Evolutionary conservation across 2,113 vertebrate species (phyloP).

Genomic region (Hippocampus mohnikei): DNA sequence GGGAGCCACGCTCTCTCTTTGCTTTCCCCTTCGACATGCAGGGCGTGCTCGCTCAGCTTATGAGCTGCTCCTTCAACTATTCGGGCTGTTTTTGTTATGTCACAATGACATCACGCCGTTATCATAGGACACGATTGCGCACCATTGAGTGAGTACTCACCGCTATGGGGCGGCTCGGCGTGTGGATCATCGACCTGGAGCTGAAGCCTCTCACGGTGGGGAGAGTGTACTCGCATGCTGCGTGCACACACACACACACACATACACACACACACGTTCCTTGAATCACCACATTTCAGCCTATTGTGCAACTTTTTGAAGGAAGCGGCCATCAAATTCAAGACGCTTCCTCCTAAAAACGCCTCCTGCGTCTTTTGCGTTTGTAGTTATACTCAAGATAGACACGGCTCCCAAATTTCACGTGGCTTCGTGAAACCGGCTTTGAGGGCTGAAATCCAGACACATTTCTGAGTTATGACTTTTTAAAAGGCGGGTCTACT

Average conservation of each 20-base stretch:
- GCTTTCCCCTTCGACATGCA: not conserved
- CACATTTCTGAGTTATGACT: too few relatives aligned
- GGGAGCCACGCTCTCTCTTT: not conserved
- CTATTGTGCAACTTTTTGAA: not conserved
- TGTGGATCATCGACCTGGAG: conserved; percentile 66
- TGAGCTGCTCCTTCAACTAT: not conserved
- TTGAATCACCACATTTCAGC: not conserved
- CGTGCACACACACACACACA: not conserved
- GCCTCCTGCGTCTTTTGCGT: too few relatives aligned
- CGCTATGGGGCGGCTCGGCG: conserved; percentile 57
- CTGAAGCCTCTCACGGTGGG: conserved; percentile 59
- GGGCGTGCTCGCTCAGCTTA: not conserved
- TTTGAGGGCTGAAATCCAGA: too few relatives aligned
- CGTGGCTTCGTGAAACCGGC: too few relatives aligned
- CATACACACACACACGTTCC: too few relatives aligned
- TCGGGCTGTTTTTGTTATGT: not conserved
- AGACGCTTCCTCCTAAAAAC: too few relatives aligned
- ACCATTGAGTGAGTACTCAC: conserved; percentile 60
- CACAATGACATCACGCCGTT: not conserved
- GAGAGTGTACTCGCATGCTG: conserved; percentile 49
- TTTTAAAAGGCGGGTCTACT: too few relatives aligned
- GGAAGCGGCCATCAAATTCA: too few relatives aligned
- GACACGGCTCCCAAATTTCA: not conserved
- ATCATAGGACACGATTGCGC: not conserved
- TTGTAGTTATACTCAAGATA: too few relatives aligned